Percentiles rank a stretch among this genome's conserved stretches.
phyloP scores from a whole-genome alignment of 2,113 vertebrate species.

The Microtus montanus region DNA sequence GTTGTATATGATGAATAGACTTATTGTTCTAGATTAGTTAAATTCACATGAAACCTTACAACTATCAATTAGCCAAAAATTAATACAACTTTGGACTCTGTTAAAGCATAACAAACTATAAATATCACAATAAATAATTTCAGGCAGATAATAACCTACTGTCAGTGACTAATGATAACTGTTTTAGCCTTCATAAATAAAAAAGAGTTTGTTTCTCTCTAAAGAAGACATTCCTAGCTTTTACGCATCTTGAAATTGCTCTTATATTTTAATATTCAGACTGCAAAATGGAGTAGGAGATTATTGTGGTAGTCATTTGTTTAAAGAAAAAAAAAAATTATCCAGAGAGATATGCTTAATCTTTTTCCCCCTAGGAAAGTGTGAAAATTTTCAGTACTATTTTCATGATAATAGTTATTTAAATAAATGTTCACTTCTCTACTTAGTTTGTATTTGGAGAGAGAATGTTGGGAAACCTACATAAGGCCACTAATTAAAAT shows the following conservation, averaged over 20 bases:
- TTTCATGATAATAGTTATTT: slow-evolving; percentile 43
- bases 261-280: slow-evolving; percentile 10
- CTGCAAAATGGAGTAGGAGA: neutral
- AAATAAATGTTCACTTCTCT: slow-evolving; percentile 35
- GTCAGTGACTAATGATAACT: neutral
- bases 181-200: neutral
- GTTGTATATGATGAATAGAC: slow-evolving; percentile 47
- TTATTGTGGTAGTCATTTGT: neutral
- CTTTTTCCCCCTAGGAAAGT: neutral
- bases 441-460: slow-evolving; percentile 37
- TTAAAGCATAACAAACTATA: neutral
- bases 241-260: neutral
- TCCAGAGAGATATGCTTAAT: neutral
- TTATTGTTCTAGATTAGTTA: slow-evolving; percentile 29
- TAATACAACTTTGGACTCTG: neutral
- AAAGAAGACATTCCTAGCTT: neutral
- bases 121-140: slow-evolving; percentile 34
- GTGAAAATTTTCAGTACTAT: neutral
- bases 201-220: neutral
- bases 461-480: neutral
- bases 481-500: slow-evolving; percentile 49
- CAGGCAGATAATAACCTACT: neutral
- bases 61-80: neutral
- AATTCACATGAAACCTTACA: neutral
- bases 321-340: slow-evolving; percentile 8